Conservation (phyloP, 2,113 vertebrate species). For the Eupsittula cactorum region DNA sequence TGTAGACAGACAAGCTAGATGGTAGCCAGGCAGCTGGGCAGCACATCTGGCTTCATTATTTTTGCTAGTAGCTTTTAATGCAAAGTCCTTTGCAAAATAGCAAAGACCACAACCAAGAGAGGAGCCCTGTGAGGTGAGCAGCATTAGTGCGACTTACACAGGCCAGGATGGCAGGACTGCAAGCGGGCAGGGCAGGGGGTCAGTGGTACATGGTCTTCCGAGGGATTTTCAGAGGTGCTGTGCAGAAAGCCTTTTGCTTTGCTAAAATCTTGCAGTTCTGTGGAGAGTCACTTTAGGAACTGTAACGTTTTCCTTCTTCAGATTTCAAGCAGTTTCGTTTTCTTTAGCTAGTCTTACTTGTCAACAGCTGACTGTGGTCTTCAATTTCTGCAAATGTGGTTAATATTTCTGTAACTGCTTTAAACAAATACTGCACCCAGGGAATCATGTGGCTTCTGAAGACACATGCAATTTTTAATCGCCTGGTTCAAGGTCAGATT, state of each 20-base stretch:
- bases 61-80: background rate
- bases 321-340: background rate
- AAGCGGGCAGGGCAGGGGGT: background rate
- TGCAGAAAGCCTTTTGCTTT: background rate
- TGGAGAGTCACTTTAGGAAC: background rate
- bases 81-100: background rate
- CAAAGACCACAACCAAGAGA: background rate
- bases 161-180: background rate
- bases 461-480: background rate
- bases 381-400: background rate
- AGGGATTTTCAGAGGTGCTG: background rate
- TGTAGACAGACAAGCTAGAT: background rate
- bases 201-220: fast-evolving
- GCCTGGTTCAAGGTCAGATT: background rate
- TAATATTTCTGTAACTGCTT: background rate
- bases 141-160: background rate
- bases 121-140: background rate
- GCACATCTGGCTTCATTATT: background rate
- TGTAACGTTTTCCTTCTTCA: background rate
- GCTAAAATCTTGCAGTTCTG: background rate
- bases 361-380: background rate
- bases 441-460: background rate
- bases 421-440: background rate
- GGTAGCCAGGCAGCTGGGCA: background rate
- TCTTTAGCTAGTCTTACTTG: background rate